phyloP scores from a whole-genome alignment of 2,113 vertebrate genomes.

The Alethe diademata region DNA sequence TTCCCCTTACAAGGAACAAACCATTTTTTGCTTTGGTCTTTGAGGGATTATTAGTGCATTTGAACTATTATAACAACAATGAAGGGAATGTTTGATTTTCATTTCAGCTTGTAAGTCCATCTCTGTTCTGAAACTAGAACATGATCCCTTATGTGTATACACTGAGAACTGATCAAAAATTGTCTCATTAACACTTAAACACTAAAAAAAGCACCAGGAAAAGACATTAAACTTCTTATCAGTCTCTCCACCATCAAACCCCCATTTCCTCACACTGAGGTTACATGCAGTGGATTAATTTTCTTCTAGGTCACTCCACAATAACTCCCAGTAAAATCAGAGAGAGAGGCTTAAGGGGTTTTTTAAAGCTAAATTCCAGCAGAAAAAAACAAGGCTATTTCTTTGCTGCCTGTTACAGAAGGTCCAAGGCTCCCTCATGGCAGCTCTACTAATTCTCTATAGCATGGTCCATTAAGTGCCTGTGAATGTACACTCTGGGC shows the following conservation, averaged over 20 bases:
- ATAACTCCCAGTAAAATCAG: not conserved
- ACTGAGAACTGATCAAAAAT: not conserved
- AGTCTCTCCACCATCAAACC: not conserved
- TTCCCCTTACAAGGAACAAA: not conserved
- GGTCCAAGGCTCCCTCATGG: not conserved
- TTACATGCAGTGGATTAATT: not conserved
- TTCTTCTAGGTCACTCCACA: not conserved
- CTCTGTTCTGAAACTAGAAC: not conserved
- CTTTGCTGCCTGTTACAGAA: not conserved
- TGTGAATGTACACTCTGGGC: not conserved
- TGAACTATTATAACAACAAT: not conserved
- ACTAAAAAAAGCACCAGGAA: not conserved
- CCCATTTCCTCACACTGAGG: not conserved
- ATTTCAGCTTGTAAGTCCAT: not conserved
- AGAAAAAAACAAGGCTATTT: not conserved
- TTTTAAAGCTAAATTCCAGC: not conserved
- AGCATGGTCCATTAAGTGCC: not conserved
- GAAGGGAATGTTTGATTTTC: slow-evolving; percentile 10
- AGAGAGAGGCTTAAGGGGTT: not conserved
- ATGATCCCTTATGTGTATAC: not conserved
- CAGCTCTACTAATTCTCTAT: not conserved
- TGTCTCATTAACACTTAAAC: not conserved
- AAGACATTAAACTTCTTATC: not conserved
- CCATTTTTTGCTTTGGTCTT: not conserved
- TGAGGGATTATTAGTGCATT: slow-evolving; percentile 14